These are phyloP conservation scores for Lycaena phlaeas DNA, from an alignment of 2,888 invertebrate genomes.

Conservation along the genomic window DNA sequence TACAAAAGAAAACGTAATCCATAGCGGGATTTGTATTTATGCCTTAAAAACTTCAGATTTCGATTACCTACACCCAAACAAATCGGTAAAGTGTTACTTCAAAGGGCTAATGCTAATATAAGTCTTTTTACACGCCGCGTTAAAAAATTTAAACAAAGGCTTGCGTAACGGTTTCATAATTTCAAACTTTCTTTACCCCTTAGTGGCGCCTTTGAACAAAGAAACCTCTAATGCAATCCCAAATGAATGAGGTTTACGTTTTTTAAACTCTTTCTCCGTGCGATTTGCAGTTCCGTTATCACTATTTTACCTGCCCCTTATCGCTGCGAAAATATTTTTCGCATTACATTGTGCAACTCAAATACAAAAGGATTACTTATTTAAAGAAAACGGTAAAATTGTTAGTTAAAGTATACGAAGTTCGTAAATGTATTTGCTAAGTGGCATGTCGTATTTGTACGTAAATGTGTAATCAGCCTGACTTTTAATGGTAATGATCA, in stretches of 20 bases:
- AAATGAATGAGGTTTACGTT: neutral
- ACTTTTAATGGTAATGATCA: conserved; percentile 2
- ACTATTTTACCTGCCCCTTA: conserved; percentile 1
- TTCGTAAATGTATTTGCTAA: no score
- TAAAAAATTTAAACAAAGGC: conserved; percentile 1
- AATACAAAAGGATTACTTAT: neutral
- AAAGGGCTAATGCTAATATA: neutral
- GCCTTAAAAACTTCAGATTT: no score
- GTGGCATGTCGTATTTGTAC: no score
- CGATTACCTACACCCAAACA: neutral
- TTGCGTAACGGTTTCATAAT: conserved; percentile 2
- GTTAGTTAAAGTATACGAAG: no score
- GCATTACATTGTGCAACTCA: neutral
- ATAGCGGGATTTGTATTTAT: no score
- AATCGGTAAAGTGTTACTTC: neutral
- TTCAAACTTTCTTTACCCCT: conserved; percentile 7
- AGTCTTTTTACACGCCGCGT: neutral
- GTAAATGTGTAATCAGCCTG: neutral
- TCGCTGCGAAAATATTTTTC: conserved; percentile 5
- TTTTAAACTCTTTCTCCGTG: conserved; percentile 1
- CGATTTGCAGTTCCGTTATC: conserved; percentile 6
- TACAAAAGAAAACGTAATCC: no score
- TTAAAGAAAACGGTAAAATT: neutral
- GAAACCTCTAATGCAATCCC: conserved; percentile 4
- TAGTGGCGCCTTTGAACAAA: conserved; percentile 2